Conservation (phyloP, 2,797 vertebrate species). For the Novumbra hubbsi region DNA sequence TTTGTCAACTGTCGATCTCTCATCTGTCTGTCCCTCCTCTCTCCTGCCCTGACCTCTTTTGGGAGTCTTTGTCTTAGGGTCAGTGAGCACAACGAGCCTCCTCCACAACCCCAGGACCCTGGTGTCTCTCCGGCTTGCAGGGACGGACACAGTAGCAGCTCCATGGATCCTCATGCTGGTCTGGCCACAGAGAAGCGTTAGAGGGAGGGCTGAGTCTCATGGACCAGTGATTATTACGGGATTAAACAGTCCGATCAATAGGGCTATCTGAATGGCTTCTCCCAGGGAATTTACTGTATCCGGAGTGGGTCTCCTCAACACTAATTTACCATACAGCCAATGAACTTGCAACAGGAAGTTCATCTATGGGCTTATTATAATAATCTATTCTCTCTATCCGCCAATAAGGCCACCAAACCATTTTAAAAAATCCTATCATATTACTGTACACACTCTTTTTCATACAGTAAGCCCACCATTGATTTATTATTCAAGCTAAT, state of each 20-base stretch:
- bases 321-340: no score
- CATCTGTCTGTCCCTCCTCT: constrained; percentile 14
- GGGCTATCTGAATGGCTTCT: no score
- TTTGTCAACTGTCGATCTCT: constrained; percentile 69
- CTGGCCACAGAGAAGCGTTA: not conserved
- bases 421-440: no score
- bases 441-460: no score
- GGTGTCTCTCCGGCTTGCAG: not conserved
- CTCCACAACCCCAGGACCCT: not conserved
- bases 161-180: not conserved
- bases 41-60: constrained; percentile 34
- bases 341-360: no score
- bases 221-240: not conserved
- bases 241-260: not conserved
- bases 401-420: no score
- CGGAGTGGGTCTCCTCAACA: no score
- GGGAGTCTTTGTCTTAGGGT: constrained; percentile 18
- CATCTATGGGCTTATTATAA: no score
- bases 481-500: no score
- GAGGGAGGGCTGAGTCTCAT: not conserved
- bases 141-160: not conserved
- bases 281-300: no score
- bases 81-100: constrained; percentile 4
- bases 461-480: no score
- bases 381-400: no score